phyloP scores from a whole-genome alignment of 2,797 vertebrate genomes.

The Cynopterus sphinx region DNA sequence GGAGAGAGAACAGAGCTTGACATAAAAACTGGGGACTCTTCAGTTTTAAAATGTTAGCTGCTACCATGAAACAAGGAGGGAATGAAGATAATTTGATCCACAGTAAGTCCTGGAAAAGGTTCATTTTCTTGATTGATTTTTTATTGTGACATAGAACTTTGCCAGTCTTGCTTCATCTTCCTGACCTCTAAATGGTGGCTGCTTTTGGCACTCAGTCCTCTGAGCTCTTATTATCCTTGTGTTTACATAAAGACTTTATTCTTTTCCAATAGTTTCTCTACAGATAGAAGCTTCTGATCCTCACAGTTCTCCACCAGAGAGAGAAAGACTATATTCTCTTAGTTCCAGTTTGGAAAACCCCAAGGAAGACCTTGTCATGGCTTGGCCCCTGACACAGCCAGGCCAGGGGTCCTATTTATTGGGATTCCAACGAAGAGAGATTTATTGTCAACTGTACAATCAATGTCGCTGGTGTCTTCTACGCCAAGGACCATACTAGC shows the following conservation, averaged over 20 bases:
- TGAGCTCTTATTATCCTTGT: neutral
- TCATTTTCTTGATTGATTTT: neutral
- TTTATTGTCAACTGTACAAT: neutral
- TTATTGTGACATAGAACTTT: neutral
- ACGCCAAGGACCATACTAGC: neutral
- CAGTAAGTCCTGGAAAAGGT: neutral
- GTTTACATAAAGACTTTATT: neutral
- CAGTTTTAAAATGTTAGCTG: neutral
- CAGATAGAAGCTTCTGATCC: neutral
- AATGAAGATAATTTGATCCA: neutral
- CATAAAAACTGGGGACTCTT: neutral
- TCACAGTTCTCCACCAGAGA: neutral
- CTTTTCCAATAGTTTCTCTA: constrained; percentile 29
- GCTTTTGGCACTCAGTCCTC: neutral
- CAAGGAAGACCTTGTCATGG: neutral
- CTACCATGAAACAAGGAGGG: neutral
- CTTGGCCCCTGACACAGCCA: neutral
- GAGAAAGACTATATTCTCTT: neutral
- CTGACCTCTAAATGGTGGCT: neutral
- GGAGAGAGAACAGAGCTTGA: neutral
- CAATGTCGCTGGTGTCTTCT: neutral
- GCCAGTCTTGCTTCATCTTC: neutral
- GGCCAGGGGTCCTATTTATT: neutral
- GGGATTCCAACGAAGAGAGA: neutral
- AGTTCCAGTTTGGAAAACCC: neutral